phyloP scores from a whole-genome alignment of 2,797 vertebrate genomes.

The Dermochelys coriacea region DNA sequence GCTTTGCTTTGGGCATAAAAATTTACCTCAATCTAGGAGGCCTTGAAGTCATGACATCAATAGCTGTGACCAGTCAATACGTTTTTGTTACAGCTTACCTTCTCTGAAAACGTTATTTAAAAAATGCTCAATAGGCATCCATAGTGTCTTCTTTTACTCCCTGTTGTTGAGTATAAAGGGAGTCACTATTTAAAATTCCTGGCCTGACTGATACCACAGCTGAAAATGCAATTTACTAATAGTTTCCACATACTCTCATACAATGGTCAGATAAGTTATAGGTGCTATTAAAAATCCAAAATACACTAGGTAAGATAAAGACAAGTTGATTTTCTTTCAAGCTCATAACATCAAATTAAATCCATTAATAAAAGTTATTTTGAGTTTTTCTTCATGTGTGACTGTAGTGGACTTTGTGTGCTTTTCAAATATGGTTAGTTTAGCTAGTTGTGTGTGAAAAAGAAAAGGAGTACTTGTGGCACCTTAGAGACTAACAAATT shows the following conservation, averaged over 20 bases:
- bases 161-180: background rate
- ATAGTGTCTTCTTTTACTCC: background rate
- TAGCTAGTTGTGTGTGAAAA: accelerated
- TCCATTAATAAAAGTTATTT: background rate
- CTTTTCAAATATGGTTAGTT: background rate
- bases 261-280: background rate
- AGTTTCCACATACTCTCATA: background rate
- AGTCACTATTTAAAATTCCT: background rate
- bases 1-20: background rate
- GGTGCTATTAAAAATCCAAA: background rate
- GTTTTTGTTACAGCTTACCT: background rate
- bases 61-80: background rate
- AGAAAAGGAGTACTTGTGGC: too few species aligned
- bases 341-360: background rate
- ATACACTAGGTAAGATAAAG: background rate
- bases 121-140: background rate
- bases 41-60: background rate
- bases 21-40: background rate
- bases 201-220: background rate
- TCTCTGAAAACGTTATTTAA: background rate
- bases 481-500: too few species aligned
- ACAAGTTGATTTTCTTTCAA: background rate
- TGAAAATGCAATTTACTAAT: background rate
- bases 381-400: background rate
- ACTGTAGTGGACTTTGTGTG: background rate